Percentiles rank a stretch among this genome's conserved stretches.
phyloP scores from a whole-genome alignment of 2,888 invertebrate genomes.

The Drosophila tanythrix region DNA sequence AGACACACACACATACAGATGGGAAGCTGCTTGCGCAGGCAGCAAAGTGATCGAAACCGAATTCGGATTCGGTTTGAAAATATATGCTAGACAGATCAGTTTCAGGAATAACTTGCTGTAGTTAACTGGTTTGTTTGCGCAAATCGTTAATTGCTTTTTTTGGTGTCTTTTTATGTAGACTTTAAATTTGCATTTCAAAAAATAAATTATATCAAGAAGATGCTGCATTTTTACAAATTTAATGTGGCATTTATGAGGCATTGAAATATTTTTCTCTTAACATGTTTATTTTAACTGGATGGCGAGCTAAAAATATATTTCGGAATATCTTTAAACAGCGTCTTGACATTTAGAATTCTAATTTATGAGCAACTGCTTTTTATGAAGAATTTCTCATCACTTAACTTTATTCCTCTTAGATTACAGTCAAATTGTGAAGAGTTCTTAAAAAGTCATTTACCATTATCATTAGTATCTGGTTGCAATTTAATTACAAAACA shows the following conservation, averaged over 20 bases:
- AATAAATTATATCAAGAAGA: neutral
- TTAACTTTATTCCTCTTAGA: neutral
- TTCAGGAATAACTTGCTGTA: constrained; percentile 37
- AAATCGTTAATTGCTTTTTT: constrained; percentile 13
- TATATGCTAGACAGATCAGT: neutral
- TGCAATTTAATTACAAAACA: neutral
- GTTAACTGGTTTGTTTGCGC: constrained; percentile 41
- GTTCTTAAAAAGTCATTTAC: neutral
- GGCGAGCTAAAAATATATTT: neutral
- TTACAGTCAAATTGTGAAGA: neutral
- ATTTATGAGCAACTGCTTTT: neutral
- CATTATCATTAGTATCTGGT: neutral
- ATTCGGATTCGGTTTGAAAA: constrained; percentile 13
- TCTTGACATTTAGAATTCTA: neutral
- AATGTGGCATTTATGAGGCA: neutral
- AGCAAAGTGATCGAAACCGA: constrained; percentile 25
- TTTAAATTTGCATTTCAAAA: neutral
- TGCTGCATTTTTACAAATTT: neutral
- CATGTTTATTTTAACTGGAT: neutral
- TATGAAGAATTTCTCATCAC: neutral
- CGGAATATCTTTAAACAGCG: neutral
- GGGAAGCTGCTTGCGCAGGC: constrained; percentile 49
- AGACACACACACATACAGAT: constrained; percentile 6
- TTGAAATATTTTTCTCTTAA: neutral
- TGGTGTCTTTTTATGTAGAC: neutral